Evolutionary conservation across 2,888 invertebrate species (phyloP).

Genomic region (Callimorpha dominula): DNA sequence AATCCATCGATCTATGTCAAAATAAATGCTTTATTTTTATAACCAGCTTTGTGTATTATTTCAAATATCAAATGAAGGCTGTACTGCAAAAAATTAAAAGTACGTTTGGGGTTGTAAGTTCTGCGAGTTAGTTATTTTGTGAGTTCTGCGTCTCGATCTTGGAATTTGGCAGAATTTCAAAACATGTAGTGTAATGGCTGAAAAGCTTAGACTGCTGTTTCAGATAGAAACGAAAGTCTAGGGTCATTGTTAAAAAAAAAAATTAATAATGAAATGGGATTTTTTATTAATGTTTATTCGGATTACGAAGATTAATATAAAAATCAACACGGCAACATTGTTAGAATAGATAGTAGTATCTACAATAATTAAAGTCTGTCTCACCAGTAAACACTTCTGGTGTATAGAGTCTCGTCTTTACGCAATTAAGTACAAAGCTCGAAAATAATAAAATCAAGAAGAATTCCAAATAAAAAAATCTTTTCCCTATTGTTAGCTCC

Average conservation of each 20-base stretch:
- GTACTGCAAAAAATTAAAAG: background rate
- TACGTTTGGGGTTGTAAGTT: background rate
- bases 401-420: too few relatives aligned
- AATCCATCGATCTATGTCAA: slow-evolving; percentile 5
- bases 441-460: too few relatives aligned
- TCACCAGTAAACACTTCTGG: too few relatives aligned
- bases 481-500: too few relatives aligned
- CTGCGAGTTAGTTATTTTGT: background rate
- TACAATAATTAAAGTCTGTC: too few relatives aligned
- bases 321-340: too few relatives aligned
- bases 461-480: too few relatives aligned
- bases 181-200: slow-evolving; percentile 26
- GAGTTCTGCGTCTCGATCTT: background rate
- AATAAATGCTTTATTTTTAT: background rate
- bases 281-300: background rate
- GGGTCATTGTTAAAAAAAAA: too few relatives aligned
- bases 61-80: background rate
- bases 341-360: too few relatives aligned
- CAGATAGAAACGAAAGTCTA: background rate
- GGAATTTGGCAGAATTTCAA: background rate
- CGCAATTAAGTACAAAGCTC: too few relatives aligned
- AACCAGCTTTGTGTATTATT: slow-evolving; percentile 11
- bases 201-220: slow-evolving; percentile 11
- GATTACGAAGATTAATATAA: too few relatives aligned
- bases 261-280: too few relatives aligned